Conservation (phyloP, 2,113 vertebrate genomes). For the Tursiops truncatus region DNA sequence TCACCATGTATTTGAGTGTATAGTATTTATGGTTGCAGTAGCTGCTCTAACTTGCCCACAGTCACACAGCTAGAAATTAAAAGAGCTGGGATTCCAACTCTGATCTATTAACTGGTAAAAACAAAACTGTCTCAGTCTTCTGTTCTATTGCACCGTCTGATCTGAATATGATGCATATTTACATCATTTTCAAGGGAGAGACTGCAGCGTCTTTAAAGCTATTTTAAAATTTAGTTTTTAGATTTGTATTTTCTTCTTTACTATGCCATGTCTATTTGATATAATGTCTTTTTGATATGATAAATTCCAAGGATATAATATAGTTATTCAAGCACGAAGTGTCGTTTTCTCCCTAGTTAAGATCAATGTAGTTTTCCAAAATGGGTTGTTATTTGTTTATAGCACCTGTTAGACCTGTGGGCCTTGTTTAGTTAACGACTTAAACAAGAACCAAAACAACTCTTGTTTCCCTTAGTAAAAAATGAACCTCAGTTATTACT, state of each 20-base stretch:
- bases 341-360: not conserved
- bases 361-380: not conserved
- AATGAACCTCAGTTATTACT: not conserved
- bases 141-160: not conserved
- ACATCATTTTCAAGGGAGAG: not conserved
- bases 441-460: not conserved
- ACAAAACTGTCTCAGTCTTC: not conserved
- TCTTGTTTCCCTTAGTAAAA: not conserved
- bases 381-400: not conserved
- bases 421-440: not conserved
- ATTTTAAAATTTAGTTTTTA: slow-evolving; percentile 16
- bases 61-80: not conserved
- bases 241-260: slow-evolving; percentile 7
- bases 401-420: not conserved
- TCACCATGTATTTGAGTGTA: not conserved
- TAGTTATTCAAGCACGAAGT: not conserved
- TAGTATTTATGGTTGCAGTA: not conserved
- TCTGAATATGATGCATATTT: not conserved
- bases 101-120: not conserved
- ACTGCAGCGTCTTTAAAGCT: not conserved
- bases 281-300: not conserved
- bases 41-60: not conserved
- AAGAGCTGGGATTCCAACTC: not conserved
- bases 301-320: not conserved
- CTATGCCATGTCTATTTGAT: not conserved